phyloP scores from a whole-genome alignment of 2,113 vertebrate species.

The Beaufortia kweichowensis region DNA sequence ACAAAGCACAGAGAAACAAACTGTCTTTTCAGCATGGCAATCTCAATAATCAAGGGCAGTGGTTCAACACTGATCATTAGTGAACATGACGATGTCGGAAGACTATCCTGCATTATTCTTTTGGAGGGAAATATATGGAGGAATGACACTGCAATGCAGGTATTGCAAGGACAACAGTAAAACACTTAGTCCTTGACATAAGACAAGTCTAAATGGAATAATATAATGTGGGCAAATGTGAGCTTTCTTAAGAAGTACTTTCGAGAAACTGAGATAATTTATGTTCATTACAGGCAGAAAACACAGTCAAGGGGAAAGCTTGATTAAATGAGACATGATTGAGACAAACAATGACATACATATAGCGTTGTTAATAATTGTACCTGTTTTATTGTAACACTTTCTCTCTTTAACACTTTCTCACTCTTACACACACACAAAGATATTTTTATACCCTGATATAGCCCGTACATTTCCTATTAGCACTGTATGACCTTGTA shows the following conservation, averaged over 20 bases:
- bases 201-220: background rate
- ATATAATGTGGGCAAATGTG: background rate
- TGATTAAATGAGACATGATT: background rate
- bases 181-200: background rate
- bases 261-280: background rate
- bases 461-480: background rate
- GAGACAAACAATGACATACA: background rate
- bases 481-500: too few species aligned
- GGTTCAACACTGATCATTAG: slow-evolving; percentile 27
- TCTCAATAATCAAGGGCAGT: background rate
- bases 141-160: background rate
- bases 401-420: too few species aligned
- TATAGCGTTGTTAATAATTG: background rate
- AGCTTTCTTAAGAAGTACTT: background rate
- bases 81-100: slow-evolving; percentile 6
- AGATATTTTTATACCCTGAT: background rate
- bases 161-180: background rate
- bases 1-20: slow-evolving; percentile 5
- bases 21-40: background rate
- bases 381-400: too few species aligned
- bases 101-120: background rate
- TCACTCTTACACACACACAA: too few species aligned
- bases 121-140: background rate
- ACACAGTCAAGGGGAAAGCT: background rate
- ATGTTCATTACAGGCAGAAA: background rate